A percentile compares a stretch with the other conserved stretches of the same genome.
Conservation (phyloP, 2,888 invertebrate species). For the Parapristionchus giblindavisi region DNA sequence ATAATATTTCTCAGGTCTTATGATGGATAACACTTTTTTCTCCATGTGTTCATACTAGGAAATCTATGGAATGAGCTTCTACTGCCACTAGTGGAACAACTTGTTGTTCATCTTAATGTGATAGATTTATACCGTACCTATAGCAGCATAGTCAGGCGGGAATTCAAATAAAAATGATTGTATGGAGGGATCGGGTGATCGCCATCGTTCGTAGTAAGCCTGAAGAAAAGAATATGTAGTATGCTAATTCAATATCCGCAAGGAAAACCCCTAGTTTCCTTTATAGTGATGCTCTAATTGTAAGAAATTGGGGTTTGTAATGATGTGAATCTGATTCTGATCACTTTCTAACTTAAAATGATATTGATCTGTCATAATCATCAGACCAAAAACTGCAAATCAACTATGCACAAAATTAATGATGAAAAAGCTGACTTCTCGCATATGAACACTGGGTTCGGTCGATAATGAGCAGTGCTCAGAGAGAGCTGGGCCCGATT, state of each 20-base stretch:
- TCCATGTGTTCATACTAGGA: no score
- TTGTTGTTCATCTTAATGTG: no score
- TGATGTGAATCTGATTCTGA: neutral
- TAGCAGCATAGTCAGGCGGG: slow-evolving; percentile 58
- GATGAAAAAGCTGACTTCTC: slow-evolving; percentile 42
- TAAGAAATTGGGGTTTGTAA: no score
- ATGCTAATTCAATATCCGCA: neutral
- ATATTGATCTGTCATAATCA: neutral
- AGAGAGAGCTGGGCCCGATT: slow-evolving; percentile 64
- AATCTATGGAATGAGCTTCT: no score
- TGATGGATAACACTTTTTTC: no score
- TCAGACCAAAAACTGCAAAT: no score
- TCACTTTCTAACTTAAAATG: neutral
- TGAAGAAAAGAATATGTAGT: neutral
- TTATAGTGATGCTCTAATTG: no score
- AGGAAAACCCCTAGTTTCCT: neutral
- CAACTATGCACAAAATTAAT: neutral
- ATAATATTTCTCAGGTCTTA: no score
- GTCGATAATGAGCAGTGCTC: slow-evolving; percentile 65
- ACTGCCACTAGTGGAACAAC: no score
- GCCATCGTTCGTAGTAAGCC: slow-evolving; percentile 59
- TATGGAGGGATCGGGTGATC: slow-evolving; percentile 65
- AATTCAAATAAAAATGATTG: slow-evolving; percentile 63
- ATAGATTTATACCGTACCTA: slow-evolving; percentile 50
- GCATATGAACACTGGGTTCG: slow-evolving; percentile 63